Conservation (phyloP, 2,888 invertebrate genomes). For the Parthenolecanium corni region DNA sequence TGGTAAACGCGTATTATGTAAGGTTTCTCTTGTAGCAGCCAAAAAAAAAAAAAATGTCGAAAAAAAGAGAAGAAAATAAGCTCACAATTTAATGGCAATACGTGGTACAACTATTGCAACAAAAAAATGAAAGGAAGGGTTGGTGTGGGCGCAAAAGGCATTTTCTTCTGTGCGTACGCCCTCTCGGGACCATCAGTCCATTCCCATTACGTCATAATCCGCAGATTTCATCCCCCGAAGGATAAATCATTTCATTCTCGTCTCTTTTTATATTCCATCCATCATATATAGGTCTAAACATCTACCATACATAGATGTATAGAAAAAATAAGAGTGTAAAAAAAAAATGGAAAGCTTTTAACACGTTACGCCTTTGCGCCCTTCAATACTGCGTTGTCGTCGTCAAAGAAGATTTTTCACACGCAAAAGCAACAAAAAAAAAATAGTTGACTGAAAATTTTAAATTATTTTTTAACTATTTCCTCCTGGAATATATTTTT, state of each 20-base stretch:
- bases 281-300: not conserved
- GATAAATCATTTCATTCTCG: conserved; percentile 25
- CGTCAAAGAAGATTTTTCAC: no score
- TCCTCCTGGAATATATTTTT: no score
- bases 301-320: no score
- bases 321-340: not conserved
- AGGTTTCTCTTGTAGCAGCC: not conserved
- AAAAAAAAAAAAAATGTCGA: conserved; percentile 4
- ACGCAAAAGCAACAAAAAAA: no score
- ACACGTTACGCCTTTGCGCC: conserved; percentile 22
- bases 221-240: conserved; percentile 25
- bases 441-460: no score
- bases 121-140: conserved; percentile 5
- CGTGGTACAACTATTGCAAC: conserved; percentile 14
- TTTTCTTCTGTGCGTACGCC: conserved; percentile 6
- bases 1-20: not conserved
- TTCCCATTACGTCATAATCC: conserved; percentile 28
- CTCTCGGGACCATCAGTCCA: conserved; percentile 28
- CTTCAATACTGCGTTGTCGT: not conserved
- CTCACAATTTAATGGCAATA: conserved; percentile 25
- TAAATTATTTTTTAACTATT: no score
- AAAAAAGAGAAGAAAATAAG: conserved; percentile 9
- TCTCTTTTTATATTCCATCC: conserved; percentile 27
- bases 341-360: conserved; percentile 17
- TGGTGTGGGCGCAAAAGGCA: conserved; percentile 10